phyloP scores from a whole-genome alignment of 2,797 vertebrate genomes.

The Chelon labrosus region DNA sequence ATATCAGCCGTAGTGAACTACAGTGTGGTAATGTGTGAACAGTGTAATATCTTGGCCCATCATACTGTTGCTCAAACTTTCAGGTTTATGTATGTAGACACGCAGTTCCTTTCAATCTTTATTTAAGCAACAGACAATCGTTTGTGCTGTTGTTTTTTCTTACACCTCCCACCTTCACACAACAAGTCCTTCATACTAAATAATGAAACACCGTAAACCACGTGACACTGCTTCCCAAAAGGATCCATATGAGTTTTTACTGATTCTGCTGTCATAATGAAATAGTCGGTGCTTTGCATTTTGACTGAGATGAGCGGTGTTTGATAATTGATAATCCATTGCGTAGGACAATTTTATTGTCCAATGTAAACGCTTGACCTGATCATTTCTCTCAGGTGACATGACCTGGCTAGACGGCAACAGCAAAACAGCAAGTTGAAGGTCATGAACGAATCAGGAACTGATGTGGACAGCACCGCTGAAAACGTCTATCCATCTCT shows the following conservation, averaged over 20 bases:
- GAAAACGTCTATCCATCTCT: no score
- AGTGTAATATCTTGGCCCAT: background rate
- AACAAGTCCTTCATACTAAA: conserved; percentile 3
- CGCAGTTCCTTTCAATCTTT: conserved; percentile 9
- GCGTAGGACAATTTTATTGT: no score
- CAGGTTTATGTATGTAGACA: background rate
- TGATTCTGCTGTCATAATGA: background rate
- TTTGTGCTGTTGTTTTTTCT: conserved; percentile 1
- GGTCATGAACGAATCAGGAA: no score
- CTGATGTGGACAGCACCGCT: no score
- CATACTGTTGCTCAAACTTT: background rate
- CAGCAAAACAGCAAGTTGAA: no score
- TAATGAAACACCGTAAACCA: background rate
- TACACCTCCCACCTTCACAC: background rate
- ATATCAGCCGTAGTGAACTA: conserved; percentile 10
- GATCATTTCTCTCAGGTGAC: no score
- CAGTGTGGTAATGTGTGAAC: conserved; percentile 7
- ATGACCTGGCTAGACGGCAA: no score
- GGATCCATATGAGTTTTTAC: background rate
- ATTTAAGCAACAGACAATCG: conserved; percentile 7
- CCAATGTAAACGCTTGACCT: no score
- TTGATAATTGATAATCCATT: no score
- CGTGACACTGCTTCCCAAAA: background rate
- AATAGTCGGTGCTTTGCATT: background rate
- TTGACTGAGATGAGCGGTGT: no score